Base-by-base conservation (phyloP, 1,140 invertebrate species). In the Pachypeltis micranthus region DNA sequence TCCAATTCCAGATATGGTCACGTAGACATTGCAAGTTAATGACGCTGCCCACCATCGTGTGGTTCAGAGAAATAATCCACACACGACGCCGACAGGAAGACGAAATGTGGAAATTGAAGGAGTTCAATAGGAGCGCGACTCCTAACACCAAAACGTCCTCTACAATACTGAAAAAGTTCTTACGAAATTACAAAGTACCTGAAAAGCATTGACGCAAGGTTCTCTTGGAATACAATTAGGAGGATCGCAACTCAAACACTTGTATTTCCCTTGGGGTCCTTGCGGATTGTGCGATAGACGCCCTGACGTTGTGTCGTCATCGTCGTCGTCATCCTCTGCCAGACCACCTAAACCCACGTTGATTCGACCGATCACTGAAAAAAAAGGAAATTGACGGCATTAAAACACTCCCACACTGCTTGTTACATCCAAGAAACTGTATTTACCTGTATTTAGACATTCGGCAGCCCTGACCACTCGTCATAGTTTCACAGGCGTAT, bases 221-320 rank as follows among this genome's bases (percentile, higher is more conserved):
- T 67, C 47, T 51, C 58, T 31, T 44, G 62, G 31, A 16, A 23
- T 57, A 65, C 73, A 74, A 44, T 73, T 64, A 21, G 72, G 72
- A 26, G 68, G 63, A 47, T 74, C 72, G 65, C 73, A 74, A 23
- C 68, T 69, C 56, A 65, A 61, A 61, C 73, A 74, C 54, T 69
- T 69, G 61, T 68, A 71, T 57, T 67, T 67, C 61, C 59, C 59
- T 44, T 31, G 10, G 4, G 47, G 19, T 21, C 12, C 47, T 10
- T 16, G 7, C 19, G 47, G 23, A 21, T 51, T 51, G 7, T 4
- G 23, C 4, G 19, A 21, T 4, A 7, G 47, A 21, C 47, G 7
- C 12, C 19, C 47, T 4, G 10, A 10, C 19, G 21, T 7, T 4
- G 10, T 21, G 21, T 51, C 21, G 19, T 51, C 47, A 21, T 51